Evolutionary conservation across 2,113 vertebrate species (phyloP).

Genomic region (Epinephelus lanceolatus): DNA sequence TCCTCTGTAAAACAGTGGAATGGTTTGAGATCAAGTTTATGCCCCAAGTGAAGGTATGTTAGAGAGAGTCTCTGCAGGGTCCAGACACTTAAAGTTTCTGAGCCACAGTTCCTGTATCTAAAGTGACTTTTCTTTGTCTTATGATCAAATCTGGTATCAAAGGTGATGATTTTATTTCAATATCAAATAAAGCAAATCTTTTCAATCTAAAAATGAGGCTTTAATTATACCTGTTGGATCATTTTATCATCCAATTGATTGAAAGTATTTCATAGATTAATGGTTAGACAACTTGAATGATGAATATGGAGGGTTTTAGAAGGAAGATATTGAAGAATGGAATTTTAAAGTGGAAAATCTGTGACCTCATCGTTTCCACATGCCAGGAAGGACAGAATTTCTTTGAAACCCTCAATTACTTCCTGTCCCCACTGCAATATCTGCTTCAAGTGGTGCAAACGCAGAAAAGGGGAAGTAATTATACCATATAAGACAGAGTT

Average conservation of each 20-base stretch:
- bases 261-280: background rate
- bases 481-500: background rate
- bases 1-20: no score
- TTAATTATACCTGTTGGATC: background rate
- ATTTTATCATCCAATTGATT: accelerated
- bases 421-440: background rate
- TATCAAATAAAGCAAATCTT: background rate
- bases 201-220: background rate
- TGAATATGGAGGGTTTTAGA: background rate
- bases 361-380: constrained; percentile 18
- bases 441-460: background rate
- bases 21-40: no score
- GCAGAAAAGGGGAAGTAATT: background rate
- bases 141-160: background rate
- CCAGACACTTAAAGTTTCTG: background rate
- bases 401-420: background rate
- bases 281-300: background rate
- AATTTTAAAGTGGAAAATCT: constrained; percentile 24
- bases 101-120: background rate
- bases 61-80: background rate
- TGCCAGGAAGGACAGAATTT: background rate
- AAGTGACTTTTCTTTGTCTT: background rate
- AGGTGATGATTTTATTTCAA: background rate
- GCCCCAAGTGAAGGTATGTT: no score
- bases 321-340: background rate